Evolutionary conservation across 1,140 invertebrate genomes (phyloP), one percentile per base, ranked within the genome.

Genomic region (Schlechtendalia chinensis): DNA sequence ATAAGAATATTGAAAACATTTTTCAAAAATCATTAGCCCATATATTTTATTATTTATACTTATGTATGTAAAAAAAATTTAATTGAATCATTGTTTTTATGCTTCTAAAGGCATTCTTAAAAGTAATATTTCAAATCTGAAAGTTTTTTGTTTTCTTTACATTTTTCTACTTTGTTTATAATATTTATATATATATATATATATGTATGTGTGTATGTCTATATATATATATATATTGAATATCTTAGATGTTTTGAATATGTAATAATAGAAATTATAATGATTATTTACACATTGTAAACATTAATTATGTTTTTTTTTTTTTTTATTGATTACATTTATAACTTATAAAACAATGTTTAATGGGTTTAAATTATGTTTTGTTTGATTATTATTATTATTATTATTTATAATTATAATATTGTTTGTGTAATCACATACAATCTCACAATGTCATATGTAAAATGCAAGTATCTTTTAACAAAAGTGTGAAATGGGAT

Each of bases 331-430:
- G 17, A 65, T 61, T 65, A 67, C 63, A 67, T 19, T 67, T 45
- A 14, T 45, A 67, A 39, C 32, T 39, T 39, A 39, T 39, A 39
- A 39, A 67, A 67, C 32, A 63, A 32, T 69, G 39, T 69, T 45
- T 54, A 54, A 54, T 72, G 47, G 69, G 69, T 54, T 54, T 72
- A 53, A 72, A 29, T 72, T 54, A 54, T 72, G 27, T 72, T 72
- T 72, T 17, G 32, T 47, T 65, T 69, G 45, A 47, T 67, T 63
- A 8, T 67, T 65, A 39, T 65, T 65, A 65, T 65, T 65, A 39
- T 65, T 65, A 63, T 61, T 67, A 67, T n/a, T 69, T 69, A 47
- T 69, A 47, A 69, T 69, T 69, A 50, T 71, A n/a, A 12, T 45
- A 67, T 67, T 45, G 17, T 22, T 72, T 54, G 50, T 72, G 69